Evolutionary conservation across 2,888 invertebrate species (phyloP), one percentile per base, ranked within the genome.

Genomic region (Lasioglossum lativentre): DNA sequence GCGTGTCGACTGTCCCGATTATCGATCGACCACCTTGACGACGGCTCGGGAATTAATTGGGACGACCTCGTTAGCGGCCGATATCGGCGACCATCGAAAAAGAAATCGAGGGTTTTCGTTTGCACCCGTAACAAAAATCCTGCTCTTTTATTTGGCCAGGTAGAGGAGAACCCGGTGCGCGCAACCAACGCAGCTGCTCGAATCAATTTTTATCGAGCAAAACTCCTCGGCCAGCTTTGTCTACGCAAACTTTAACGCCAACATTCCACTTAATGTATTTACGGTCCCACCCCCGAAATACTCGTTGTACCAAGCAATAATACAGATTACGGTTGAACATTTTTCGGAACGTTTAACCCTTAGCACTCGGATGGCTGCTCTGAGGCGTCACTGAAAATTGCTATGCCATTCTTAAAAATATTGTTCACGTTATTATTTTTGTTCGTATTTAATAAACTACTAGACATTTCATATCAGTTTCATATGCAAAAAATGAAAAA

Each of bases 11-110:
- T 86, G 87, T 89, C 88, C 78, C 81, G 89, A 89, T 89, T 89
- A 89, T 89, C 89, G 88, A 89, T 89, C 89, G 89, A 89, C 89
- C 89, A 89, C 89, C 89, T 89, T 89, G 89, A 89, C 89, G 89
- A 89, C 89, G 89, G 89, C 89, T 86, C 80, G 86, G 72, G 89
- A 89, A 89, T 89, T 89, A 89, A 89, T 89, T 89, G 89, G 89
- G 89, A 89, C 89, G 89, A 89, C 89, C 89, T 89, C 89, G 89
- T 89, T 89, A 89, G 89, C 85, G 89, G 86, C 76, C 89, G 88
- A 89, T 89, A 89, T 89, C 89, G 88, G 75, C 82, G 70, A 81
- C 87, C 81, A 89, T 89, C 89, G 89, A 89, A 85, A 89, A 89
- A 86, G 83, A 89, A 89, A 89, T 88, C 81, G 72, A 72, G 80